Evolutionary conservation across 2,888 invertebrate genomes (phyloP), one percentile per base, ranked within the genome.

Genomic region (Ischnus inquisitorius): DNA sequence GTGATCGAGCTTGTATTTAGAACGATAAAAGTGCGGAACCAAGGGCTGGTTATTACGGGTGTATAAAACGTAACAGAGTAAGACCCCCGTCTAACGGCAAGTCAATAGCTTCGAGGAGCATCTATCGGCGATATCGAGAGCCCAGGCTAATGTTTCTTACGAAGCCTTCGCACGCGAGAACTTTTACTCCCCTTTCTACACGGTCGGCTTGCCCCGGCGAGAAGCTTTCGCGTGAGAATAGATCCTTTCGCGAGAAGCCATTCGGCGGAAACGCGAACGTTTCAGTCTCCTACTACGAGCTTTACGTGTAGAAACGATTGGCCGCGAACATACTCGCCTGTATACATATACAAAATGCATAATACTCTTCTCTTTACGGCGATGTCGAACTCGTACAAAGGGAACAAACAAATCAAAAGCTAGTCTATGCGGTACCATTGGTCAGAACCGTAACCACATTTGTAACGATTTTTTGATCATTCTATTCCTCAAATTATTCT

Each of bases 21-120:
- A 25, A 34, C 54, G 48, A 74, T 60, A 69, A 81, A 83, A 85
- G 28, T 67, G 51, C 46, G 39, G 78, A 28, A n/a, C n/a, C n/a
- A n/a, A 25, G 65, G 14, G 25, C 64, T 14, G 54, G 8, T 16
- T 14, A 51, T 75, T 16, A 57, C 34, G 60, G 39, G 34, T 72
- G 54, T 69, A 46, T 41, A 43, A 64, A 71, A 46, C 41, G 54
- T 81, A 78, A 69, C 43, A 34, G 54, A 69, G 60, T 43, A 62
- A 60, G 8, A 48, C 39, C 22, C 72, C 79, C 82, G 81, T 87
- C 72, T 80, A 83, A 87, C 84, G 85, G 79, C 5, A 89, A 89
- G 90, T 88, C 91, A 88, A 91, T 90, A 90, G 89, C 87, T 90
- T 88, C 88, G 88, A 89, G 86, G 76, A 82, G 65, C 71, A 77